Percentiles rank a stretch among this genome's conserved stretches.
Evolutionary conservation across 2,113 vertebrate genomes (phyloP).

Genomic region (Menura novaehollandiae): DNA sequence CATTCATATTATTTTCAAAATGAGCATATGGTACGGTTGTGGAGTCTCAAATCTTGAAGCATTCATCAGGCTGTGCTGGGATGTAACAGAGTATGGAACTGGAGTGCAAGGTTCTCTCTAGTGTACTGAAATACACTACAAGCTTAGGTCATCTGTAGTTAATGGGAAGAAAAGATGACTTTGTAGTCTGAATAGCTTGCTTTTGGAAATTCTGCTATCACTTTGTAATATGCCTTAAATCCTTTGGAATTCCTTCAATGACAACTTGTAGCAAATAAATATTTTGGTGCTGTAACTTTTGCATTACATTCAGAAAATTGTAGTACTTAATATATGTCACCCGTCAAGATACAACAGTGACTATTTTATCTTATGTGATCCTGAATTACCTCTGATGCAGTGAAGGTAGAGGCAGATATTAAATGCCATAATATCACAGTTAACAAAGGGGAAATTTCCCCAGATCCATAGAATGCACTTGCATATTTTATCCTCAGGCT

Average conservation of each 20-base stretch:
- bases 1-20: neutral
- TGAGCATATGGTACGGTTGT: neutral
- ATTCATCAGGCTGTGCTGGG: neutral
- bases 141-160: neutral
- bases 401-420: neutral
- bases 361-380: neutral
- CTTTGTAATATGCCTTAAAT: neutral
- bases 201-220: neutral
- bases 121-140: neutral
- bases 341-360: neutral
- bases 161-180: constrained; percentile 5
- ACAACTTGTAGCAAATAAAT: neutral
- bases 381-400: neutral
- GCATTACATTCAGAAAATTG: neutral
- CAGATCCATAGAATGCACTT: neutral
- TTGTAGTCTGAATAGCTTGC: neutral
- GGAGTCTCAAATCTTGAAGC: neutral
- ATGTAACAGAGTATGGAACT: neutral
- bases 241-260: neutral
- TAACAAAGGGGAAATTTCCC: neutral
- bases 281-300: neutral
- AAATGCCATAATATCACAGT: neutral
- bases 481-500: neutral
- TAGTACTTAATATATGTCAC: neutral
- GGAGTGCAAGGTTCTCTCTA: neutral